Percentiles rank a stretch among this genome's conserved stretches.
phyloP scores from a whole-genome alignment of 2,888 invertebrate genomes.

The Himalopsyche kuldschensis region DNA sequence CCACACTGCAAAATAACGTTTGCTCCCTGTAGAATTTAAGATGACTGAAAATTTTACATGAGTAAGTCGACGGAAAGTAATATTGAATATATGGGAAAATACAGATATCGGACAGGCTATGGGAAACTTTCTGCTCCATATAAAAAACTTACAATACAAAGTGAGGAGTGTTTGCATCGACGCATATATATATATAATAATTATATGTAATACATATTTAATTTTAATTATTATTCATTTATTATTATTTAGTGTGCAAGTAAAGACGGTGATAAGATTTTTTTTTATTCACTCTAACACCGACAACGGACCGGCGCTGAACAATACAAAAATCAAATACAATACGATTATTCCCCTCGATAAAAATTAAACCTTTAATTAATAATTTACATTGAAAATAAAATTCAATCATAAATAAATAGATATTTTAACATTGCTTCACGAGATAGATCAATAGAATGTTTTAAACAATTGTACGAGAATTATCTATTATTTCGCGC shows the following conservation, averaged over 20 bases:
- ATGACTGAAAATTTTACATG: neutral
- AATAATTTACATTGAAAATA: neutral
- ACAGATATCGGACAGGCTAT: neutral
- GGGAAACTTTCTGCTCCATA: conserved; percentile 11
- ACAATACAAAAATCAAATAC: neutral
- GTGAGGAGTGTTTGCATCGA: conserved; percentile 14
- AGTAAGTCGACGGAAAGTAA: neutral
- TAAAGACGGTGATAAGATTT: conserved; percentile 29
- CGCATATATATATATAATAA: neutral
- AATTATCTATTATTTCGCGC: neutral
- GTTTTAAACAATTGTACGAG: neutral
- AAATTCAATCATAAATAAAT: neutral
- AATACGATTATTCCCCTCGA: neutral
- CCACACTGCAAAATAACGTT: neutral
- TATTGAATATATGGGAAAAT: neutral
- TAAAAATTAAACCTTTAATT: neutral
- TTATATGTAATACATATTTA: conserved; percentile 5
- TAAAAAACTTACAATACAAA: conserved; percentile 17
- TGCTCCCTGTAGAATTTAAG: neutral
- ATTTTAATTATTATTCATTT: conserved; percentile 20
- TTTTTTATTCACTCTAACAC: conserved; percentile 32
- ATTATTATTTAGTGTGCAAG: conserved; percentile 27
- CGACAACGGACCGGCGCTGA: conserved; percentile 14
- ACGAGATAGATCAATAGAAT: neutral
- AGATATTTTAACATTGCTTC: neutral